These are phyloP conservation scores for Calliopsis andreniformis DNA, from an alignment of 1,140 invertebrate genomes.

Conservation along the genomic window DNA sequence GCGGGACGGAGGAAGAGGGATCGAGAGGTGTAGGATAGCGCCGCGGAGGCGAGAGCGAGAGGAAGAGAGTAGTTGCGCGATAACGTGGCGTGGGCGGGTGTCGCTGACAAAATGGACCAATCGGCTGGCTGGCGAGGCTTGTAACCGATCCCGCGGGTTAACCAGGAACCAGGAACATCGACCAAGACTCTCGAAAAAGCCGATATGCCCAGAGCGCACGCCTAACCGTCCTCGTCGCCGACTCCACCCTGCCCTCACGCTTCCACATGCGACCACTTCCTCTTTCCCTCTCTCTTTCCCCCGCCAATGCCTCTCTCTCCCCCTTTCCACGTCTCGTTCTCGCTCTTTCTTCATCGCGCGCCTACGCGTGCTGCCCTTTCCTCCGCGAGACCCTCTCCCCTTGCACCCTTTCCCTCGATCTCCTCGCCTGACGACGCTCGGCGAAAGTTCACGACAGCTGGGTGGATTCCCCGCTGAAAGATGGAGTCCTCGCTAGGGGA, in stretches of 20 bases:
- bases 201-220: constrained; percentile 65
- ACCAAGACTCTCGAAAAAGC: constrained; percentile 74
- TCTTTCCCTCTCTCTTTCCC: constrained; percentile 13
- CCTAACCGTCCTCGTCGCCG: constrained; percentile 59
- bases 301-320: background rate
- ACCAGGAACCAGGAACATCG: constrained; percentile 75
- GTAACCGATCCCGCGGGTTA: constrained; percentile 80
- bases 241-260: constrained; percentile 63
- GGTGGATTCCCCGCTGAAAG: constrained; percentile 54
- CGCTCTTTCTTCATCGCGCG: background rate
- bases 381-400: background rate
- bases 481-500: constrained; percentile 54
- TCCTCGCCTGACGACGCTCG: background rate
- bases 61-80: constrained; percentile 65
- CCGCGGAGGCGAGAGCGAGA: constrained; percentile 17
- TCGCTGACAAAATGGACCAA: constrained; percentile 80
- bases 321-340: background rate
- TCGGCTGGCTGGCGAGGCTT: constrained; percentile 64
- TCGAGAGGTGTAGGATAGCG: constrained; percentile 20
- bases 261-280: constrained; percentile 54
- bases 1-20: constrained; percentile 44
- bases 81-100: constrained; percentile 77
- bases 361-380: background rate
- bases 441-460: constrained; percentile 52
- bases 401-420: background rate